Conservation (phyloP, 2,113 vertebrate species). For the Empidonax traillii region DNA sequence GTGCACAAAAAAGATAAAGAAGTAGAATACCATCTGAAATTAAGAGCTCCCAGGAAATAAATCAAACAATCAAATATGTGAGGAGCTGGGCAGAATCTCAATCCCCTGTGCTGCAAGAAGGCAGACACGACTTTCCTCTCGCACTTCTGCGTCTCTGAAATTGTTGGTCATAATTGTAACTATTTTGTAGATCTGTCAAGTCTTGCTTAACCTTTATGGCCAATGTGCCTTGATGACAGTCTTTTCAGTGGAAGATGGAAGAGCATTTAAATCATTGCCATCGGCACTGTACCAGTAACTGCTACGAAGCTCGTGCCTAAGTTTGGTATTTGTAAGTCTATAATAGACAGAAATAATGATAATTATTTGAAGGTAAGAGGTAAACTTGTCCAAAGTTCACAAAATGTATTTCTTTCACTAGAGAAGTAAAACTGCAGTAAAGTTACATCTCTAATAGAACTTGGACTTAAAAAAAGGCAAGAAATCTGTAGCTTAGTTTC, state of each 20-base stretch:
- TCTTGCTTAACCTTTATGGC: conserved; percentile 4
- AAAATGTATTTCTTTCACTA: background rate
- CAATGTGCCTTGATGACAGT: background rate
- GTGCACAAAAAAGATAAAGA: conserved; percentile 71
- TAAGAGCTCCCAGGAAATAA: conserved; percentile 49
- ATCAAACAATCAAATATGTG: conserved; percentile 42
- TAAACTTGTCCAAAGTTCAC: background rate
- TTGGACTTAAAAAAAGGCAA: background rate
- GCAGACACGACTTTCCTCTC: background rate
- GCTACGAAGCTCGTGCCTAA: background rate
- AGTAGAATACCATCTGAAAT: conserved; percentile 47
- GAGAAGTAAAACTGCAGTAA: background rate
- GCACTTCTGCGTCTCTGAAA: background rate
- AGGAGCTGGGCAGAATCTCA: conserved; percentile 44
- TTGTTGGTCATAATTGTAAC: conserved; percentile 25
- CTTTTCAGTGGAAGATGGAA: background rate
- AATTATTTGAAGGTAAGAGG: background rate
- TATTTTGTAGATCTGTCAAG: conserved; percentile 4
- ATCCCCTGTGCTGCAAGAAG: background rate
- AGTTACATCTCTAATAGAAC: background rate
- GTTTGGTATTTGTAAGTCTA: background rate
- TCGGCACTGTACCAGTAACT: background rate
- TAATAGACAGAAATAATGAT: background rate
- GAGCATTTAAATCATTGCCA: background rate
- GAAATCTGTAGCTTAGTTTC: conserved; percentile 19